Evolutionary conservation across 2,888 invertebrate species (phyloP).

Genomic region (Minunthozetes semirufus): DNA sequence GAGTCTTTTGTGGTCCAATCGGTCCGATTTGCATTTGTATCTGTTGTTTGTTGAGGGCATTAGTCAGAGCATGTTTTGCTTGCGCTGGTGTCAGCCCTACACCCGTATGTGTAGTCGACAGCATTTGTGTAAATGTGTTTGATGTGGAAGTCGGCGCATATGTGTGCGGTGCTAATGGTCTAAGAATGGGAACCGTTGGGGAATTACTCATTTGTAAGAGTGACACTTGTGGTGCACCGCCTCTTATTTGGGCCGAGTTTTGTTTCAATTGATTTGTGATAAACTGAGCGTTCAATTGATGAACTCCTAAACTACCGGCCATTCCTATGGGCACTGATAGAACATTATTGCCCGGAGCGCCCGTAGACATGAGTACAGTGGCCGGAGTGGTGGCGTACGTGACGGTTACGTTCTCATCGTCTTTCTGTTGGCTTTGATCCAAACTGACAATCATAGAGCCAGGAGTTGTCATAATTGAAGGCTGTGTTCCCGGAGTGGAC

Average conservation of each 20-base stretch:
- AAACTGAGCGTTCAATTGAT: constrained; percentile 25
- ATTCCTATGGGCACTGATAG: constrained; percentile 28
- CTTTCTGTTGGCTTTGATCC: not conserved
- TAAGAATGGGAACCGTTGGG: not conserved
- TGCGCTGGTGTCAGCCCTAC: not conserved
- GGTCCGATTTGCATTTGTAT: constrained; percentile 11
- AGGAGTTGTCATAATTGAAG: constrained; percentile 8
- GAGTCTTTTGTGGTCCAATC: constrained; percentile 14
- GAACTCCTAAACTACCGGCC: constrained; percentile 26
- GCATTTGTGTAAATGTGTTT: not conserved
- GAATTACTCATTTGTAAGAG: constrained; percentile 17
- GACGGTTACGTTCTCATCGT: constrained; percentile 4
- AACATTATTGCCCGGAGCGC: constrained; percentile 22
- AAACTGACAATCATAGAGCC: constrained; percentile 21
- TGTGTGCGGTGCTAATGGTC: constrained; percentile 25
- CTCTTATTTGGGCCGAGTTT: constrained; percentile 2
- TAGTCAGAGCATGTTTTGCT: constrained; percentile 1
- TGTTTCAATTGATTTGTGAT: constrained; percentile 23
- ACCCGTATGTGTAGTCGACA: not conserved
- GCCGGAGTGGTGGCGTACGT: constrained; percentile 15
- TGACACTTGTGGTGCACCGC: not conserved
- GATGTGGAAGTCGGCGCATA: not conserved
- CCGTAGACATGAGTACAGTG: constrained; percentile 17
- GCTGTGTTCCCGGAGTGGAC: constrained; percentile 2
- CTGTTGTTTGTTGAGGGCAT: not conserved